These are phyloP conservation scores for Girardinichthys multiradiatus DNA, from an alignment of 2,113 vertebrate genomes.

Conservation along the genomic window DNA sequence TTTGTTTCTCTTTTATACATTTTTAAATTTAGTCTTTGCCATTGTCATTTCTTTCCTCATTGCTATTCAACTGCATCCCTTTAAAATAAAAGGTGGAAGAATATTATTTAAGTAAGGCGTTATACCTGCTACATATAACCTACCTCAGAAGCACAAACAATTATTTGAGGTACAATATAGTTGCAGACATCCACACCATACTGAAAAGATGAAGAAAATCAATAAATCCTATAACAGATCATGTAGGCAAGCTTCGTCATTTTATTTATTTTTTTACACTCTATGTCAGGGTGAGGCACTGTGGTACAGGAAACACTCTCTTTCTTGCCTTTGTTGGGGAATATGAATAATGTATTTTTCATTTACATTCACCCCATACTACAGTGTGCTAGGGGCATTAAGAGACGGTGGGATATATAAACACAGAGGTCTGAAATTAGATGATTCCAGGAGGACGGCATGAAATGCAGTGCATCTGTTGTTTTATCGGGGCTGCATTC, in stretches of 20 bases:
- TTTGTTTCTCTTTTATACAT: constrained; percentile 21
- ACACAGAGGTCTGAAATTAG: constrained; percentile 64
- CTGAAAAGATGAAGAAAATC: constrained; percentile 55
- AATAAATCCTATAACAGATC: constrained; percentile 69
- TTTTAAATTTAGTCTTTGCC: constrained; percentile 44
- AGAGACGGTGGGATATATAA: constrained; percentile 57
- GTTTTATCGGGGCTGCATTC: constrained; percentile 55
- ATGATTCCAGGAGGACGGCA: constrained; percentile 56
- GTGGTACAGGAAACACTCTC: constrained; percentile 41
- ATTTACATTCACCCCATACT: constrained; percentile 67
- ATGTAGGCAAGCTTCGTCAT: constrained; percentile 58
- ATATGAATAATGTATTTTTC: constrained; percentile 76
- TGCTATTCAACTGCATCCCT: constrained; percentile 66
- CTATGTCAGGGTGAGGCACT: constrained; percentile 32
- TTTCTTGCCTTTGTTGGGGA: constrained; percentile 48
- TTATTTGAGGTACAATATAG: constrained; percentile 54
- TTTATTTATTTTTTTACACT: constrained; percentile 28
- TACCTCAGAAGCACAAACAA: constrained; percentile 54
- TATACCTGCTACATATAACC: constrained; percentile 51
- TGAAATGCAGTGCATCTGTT: constrained; percentile 59
- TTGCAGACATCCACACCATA: constrained; percentile 42
- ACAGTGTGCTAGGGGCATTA: constrained; percentile 65
- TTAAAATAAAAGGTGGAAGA: constrained; percentile 47
- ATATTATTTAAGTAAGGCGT: constrained; percentile 37
- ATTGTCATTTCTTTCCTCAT: constrained; percentile 41